phyloP scores from a whole-genome alignment of 2,797 vertebrate genomes.

The Hephaestus fuliginosus region DNA sequence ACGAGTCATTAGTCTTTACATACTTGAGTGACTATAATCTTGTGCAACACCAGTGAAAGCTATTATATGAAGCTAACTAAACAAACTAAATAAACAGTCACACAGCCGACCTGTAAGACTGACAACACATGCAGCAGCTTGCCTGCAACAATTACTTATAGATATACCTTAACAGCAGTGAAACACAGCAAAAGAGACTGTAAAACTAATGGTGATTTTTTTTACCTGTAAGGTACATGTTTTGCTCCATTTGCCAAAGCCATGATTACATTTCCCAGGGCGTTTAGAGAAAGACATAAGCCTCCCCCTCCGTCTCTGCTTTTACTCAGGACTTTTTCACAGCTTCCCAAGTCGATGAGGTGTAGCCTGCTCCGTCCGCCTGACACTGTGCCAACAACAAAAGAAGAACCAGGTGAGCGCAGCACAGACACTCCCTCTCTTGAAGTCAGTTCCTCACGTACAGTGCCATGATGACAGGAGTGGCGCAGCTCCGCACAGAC shows the following conservation, averaged over 20 bases:
- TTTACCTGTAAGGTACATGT: slow-evolving; percentile 97
- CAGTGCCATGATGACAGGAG: slow-evolving; percentile 44
- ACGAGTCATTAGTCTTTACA: slow-evolving; percentile 49
- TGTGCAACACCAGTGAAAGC: slow-evolving; percentile 49
- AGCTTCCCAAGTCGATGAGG: slow-evolving; percentile 97
- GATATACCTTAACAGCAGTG: slow-evolving; percentile 26
- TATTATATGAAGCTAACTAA: slow-evolving; percentile 44
- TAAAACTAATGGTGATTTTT: slow-evolving; percentile 25
- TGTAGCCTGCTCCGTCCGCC: slow-evolving; percentile 97
- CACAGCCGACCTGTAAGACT: slow-evolving; percentile 30
- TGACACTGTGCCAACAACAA: slow-evolving; percentile 88
- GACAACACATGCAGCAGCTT: slow-evolving; percentile 45
- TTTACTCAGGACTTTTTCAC: slow-evolving; percentile 92
- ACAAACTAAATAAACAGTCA: slow-evolving; percentile 41
- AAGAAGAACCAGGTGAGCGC: slow-evolving; percentile 63
- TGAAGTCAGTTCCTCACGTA: slow-evolving; percentile 48
- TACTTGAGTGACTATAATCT: slow-evolving; percentile 38
- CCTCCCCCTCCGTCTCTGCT: slow-evolving; percentile 92
- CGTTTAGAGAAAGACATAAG: slow-evolving; percentile 93
- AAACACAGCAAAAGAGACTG: slow-evolving; percentile 24
- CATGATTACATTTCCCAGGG: slow-evolving; percentile 96
- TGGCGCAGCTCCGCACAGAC: slow-evolving; percentile 40
- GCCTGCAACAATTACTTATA: slow-evolving; percentile 54
- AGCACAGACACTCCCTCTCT: slow-evolving; percentile 57
- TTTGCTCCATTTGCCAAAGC: slow-evolving; percentile 97